Conservation (phyloP, 2,113 vertebrate species). For the Lota lota region DNA sequence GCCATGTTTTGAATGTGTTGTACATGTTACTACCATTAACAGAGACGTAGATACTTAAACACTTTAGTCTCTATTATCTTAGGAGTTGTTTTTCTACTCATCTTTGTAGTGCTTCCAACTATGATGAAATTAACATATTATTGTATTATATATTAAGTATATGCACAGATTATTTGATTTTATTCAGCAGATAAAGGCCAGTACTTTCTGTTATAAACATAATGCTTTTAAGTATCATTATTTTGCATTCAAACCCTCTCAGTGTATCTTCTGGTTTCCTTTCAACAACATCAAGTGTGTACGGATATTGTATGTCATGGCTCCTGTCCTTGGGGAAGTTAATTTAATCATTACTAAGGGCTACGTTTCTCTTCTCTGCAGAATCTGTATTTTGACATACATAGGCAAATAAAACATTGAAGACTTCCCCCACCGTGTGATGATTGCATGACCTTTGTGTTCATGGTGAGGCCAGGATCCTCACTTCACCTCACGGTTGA, state of each 20-base stretch:
- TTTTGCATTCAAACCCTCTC: conserved; percentile 21
- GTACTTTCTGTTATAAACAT: conserved; percentile 1
- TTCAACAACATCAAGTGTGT: conserved; percentile 13
- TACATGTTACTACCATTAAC: conserved; percentile 29
- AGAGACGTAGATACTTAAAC: conserved; percentile 32
- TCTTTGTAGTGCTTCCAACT: conserved; percentile 32
- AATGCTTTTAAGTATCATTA: conserved; percentile 10
- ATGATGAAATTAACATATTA: conserved; percentile 25
- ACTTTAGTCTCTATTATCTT: conserved; percentile 32
- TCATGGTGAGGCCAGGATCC: too few relatives aligned
- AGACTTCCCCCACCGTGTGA: too few relatives aligned
- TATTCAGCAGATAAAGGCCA: conserved; percentile 21
- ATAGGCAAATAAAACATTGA: conserved; percentile 1
- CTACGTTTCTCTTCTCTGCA: neutral
- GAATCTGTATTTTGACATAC: conserved; percentile 2
- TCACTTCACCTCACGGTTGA: conserved; percentile 22
- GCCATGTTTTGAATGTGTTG: conserved; percentile 35
- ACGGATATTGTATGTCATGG: conserved; percentile 14
- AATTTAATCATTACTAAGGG: conserved; percentile 9
- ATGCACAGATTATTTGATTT: conserved; percentile 25
- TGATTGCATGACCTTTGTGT: too few relatives aligned
- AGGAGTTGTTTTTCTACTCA: conserved; percentile 23
- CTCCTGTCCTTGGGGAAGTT: conserved; percentile 18
- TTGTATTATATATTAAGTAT: conserved; percentile 19
- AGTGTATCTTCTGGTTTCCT: conserved; percentile 26